phyloP scores from a whole-genome alignment of 2,888 invertebrate genomes.

The Mesorhabditis sp. region DNA sequence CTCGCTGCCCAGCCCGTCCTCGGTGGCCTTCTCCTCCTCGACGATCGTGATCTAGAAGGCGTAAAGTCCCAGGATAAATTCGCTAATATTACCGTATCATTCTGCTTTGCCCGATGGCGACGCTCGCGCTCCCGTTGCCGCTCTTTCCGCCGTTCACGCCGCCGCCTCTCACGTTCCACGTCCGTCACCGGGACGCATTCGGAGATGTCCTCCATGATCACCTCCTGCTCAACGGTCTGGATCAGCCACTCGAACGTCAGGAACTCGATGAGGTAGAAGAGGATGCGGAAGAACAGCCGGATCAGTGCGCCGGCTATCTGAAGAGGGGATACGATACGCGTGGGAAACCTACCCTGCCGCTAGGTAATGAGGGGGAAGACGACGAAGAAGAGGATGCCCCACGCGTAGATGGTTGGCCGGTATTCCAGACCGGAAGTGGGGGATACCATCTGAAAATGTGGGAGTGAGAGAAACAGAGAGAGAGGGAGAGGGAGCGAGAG shows the following conservation, averaged over 20 bases:
- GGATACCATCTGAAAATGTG: conserved; percentile 18
- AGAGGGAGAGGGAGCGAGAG: neutral
- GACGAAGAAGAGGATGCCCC: conserved; percentile 22
- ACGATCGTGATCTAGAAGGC: neutral
- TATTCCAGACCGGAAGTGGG: conserved; percentile 28
- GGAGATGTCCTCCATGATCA: neutral
- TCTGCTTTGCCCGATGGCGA: too few species aligned
- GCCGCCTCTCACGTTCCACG: neutral
- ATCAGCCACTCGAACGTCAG: conserved; percentile 4
- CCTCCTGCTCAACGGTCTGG: neutral
- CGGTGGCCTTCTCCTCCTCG: neutral
- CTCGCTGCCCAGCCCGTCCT: conserved; percentile 5
- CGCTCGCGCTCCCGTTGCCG: neutral
- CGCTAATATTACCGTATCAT: too few species aligned
- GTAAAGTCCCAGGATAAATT: too few species aligned
- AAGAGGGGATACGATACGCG: neutral
- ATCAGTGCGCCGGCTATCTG: neutral
- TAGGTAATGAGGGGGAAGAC: conserved; percentile 29
- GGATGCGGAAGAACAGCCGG: neutral
- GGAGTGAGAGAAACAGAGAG: neutral
- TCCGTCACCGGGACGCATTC: too few species aligned
- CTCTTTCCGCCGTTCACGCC: neutral
- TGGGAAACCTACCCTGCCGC: conserved; percentile 16
- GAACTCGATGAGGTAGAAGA: neutral
- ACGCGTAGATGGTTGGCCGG: conserved; percentile 22